Evolutionary conservation across 2,888 invertebrate genomes (phyloP).

Genomic region (Dynastes hyllus): DNA sequence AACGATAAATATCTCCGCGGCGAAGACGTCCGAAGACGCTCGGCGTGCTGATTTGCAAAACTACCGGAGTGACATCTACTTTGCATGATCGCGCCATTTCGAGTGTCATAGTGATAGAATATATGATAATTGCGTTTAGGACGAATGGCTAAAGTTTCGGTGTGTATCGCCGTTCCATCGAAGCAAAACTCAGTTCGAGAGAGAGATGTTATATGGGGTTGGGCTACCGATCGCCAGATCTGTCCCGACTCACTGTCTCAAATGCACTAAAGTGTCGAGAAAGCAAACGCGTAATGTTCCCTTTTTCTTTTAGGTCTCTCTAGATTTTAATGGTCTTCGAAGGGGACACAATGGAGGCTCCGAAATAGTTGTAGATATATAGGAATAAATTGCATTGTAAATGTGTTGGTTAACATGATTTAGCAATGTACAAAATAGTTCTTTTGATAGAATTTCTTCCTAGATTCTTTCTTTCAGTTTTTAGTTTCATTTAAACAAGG

Average conservation of each 20-base stretch:
- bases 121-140: slow-evolving; percentile 69
- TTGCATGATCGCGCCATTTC: slow-evolving; percentile 69
- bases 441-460: too few species aligned
- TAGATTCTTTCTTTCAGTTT: too few species aligned
- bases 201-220: slow-evolving; percentile 53
- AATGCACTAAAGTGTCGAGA: slow-evolving; percentile 44
- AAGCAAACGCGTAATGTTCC: slow-evolving; percentile 23
- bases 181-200: slow-evolving; percentile 59
- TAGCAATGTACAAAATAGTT: too few species aligned
- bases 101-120: slow-evolving; percentile 69
- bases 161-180: slow-evolving; percentile 61
- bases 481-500: too few species aligned
- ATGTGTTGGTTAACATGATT: not conserved
- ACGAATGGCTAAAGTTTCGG: slow-evolving; percentile 69
- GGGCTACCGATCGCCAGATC: slow-evolving; percentile 50
- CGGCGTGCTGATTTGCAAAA: slow-evolving; percentile 62
- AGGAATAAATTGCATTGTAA: not conserved
- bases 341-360: slow-evolving; percentile 1
- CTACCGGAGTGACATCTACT: slow-evolving; percentile 63
- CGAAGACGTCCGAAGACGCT: slow-evolving; percentile 59
- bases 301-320: slow-evolving; percentile 13
- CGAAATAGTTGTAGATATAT: slow-evolving; percentile 14
- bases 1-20: slow-evolving; percentile 54
- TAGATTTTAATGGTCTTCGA: slow-evolving; percentile 15
- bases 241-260: slow-evolving; percentile 54